Evolutionary conservation across 2,113 vertebrate species (phyloP).

Genomic region (Neotragus moschatus): DNA sequence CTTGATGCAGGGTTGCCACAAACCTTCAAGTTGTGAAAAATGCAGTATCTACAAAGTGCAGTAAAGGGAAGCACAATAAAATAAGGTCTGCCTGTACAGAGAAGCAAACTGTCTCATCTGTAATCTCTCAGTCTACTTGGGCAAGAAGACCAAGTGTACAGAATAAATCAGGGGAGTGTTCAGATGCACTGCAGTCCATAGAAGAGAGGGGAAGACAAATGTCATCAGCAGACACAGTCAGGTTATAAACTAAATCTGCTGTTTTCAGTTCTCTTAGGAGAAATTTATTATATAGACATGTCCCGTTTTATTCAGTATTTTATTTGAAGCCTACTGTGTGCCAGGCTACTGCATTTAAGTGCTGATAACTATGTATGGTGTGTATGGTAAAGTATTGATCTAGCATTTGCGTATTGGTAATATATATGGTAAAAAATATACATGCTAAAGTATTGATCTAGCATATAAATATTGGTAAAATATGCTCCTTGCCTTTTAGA

Average conservation of each 20-base stretch:
- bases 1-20: background rate
- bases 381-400: background rate
- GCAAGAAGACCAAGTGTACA: background rate
- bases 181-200: background rate
- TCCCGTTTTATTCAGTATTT: background rate
- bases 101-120: background rate
- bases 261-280: background rate
- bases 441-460: background rate
- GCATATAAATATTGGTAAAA: background rate
- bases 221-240: background rate
- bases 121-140: background rate
- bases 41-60: background rate
- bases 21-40: background rate
- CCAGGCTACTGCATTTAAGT: background rate
- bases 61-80: too few relatives aligned
- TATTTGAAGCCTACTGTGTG: background rate
- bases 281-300: background rate
- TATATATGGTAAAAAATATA: background rate
- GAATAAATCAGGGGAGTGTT: background rate
- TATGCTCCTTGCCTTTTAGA: background rate
- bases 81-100: background rate
- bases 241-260: background rate
- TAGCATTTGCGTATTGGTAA: background rate
- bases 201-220: background rate
- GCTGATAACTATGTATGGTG: background rate